Conservation (phyloP, 1,140 invertebrate species). For the Lepidotrigona ventralis region DNA sequence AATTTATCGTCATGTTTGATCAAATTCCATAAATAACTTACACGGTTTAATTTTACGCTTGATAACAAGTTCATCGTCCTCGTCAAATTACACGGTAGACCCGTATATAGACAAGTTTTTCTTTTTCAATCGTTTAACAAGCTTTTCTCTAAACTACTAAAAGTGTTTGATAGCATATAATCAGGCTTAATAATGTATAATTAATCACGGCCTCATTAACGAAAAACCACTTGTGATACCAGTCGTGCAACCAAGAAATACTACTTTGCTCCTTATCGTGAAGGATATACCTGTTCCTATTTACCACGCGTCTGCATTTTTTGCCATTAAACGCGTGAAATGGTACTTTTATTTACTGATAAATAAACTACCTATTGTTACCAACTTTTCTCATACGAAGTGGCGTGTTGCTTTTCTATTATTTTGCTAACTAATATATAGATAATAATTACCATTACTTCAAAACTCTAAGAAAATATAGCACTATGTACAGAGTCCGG, state of each 20-base stretch:
- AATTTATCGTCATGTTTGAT: background rate
- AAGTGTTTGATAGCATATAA: background rate
- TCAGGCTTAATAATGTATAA: background rate
- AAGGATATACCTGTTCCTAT: background rate
- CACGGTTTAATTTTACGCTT: background rate
- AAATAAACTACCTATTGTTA: background rate
- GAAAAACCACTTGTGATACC: background rate
- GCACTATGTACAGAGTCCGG: too few relatives aligned
- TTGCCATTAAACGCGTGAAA: background rate
- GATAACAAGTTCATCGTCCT: background rate
- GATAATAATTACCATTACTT: too few relatives aligned
- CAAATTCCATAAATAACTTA: background rate
- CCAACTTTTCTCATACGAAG: too few relatives aligned
- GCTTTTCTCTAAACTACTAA: background rate
- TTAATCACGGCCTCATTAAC: slow-evolving; percentile 2
- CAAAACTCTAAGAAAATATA: too few relatives aligned
- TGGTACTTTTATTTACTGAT: background rate
- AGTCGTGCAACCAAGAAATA: background rate
- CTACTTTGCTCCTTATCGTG: background rate
- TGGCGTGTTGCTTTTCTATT: too few relatives aligned
- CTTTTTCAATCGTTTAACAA: background rate
- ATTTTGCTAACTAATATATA: too few relatives aligned
- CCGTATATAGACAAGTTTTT: background rate
- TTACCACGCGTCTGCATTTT: background rate
- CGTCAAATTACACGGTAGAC: slow-evolving; percentile 1